phyloP scores from a whole-genome alignment of 2,888 invertebrate genomes.

The Petrolisthes cinctipes region DNA sequence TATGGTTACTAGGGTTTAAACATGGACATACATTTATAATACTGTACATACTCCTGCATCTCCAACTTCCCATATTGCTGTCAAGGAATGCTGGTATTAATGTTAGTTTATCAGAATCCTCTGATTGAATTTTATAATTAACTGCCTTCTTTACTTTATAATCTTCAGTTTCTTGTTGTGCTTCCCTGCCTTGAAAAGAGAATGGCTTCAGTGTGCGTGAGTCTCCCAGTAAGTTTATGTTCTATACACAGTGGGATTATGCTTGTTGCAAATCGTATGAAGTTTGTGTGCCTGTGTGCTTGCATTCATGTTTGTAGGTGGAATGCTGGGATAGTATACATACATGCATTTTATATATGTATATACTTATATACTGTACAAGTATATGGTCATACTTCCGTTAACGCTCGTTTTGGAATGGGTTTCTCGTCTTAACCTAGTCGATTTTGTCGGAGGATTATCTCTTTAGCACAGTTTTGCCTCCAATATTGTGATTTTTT shows the following conservation, averaged over 20 bases:
- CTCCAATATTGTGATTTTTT: too few species aligned
- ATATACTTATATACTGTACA: too few species aligned
- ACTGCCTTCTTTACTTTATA: slow-evolving; percentile 27
- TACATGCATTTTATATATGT: too few species aligned
- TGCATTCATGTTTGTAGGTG: too few species aligned
- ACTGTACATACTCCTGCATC: too few species aligned
- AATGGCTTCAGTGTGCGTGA: slow-evolving; percentile 10
- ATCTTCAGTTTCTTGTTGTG: slow-evolving; percentile 11
- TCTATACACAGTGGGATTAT: slow-evolving; percentile 16
- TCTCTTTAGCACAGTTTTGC: too few species aligned
- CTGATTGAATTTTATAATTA: slow-evolving; percentile 37
- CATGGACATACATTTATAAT: not conserved
- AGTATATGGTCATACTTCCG: too few species aligned
- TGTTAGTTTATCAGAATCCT: slow-evolving; percentile 40
- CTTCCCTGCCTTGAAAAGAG: slow-evolving; percentile 25
- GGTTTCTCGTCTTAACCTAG: too few species aligned
- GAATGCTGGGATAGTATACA: too few species aligned
- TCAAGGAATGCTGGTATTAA: slow-evolving; percentile 49
- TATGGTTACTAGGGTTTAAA: not conserved
- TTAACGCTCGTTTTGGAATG: too few species aligned
- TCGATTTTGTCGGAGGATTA: too few species aligned
- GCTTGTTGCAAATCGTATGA: slow-evolving; percentile 8
- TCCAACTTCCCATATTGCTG: not conserved
- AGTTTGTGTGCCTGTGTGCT: too few species aligned
- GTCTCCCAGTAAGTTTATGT: slow-evolving; percentile 11